Evolutionary conservation across 2,888 invertebrate genomes (phyloP).

Genomic region (Hirtodrosophila confusa): DNA sequence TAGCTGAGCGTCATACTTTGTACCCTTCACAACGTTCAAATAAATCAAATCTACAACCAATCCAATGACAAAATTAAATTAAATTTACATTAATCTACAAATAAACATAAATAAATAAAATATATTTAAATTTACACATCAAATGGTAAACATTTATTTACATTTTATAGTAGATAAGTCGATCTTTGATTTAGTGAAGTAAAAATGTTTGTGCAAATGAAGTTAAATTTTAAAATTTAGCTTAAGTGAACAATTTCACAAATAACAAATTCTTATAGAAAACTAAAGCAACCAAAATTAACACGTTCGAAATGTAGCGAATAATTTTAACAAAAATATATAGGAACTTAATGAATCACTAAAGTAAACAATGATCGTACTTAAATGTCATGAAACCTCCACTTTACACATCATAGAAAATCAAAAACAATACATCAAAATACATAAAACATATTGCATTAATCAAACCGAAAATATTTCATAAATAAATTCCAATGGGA

Average conservation of each 20-base stretch:
- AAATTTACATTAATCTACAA: constrained; percentile 59
- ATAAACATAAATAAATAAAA: constrained; percentile 44
- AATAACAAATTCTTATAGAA: constrained; percentile 19
- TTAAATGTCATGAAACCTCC: constrained; percentile 22
- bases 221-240: constrained; percentile 53
- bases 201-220: constrained; percentile 30
- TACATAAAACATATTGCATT: constrained; percentile 20
- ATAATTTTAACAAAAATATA: constrained; percentile 25
- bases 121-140: constrained; percentile 67
- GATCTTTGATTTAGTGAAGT: constrained; percentile 50
- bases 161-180: constrained; percentile 62
- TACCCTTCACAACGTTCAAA: constrained; percentile 66
- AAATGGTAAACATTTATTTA: constrained; percentile 68
- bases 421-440: constrained; percentile 51
- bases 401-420: constrained; percentile 31
- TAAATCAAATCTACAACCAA: constrained; percentile 73
- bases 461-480: constrained; percentile 26
- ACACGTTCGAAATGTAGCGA: constrained; percentile 56
- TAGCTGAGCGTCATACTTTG: constrained; percentile 74
- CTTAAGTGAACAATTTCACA: constrained; percentile 31
- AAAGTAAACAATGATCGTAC: constrained; percentile 15
- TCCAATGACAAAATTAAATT: constrained; percentile 67
- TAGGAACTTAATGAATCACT: constrained; percentile 27
- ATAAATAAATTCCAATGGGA: constrained; percentile 8
- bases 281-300: constrained; percentile 29